Base-by-base conservation (phyloP, 1,140 invertebrate species). In the Sminthurides bifidus region DNA sequence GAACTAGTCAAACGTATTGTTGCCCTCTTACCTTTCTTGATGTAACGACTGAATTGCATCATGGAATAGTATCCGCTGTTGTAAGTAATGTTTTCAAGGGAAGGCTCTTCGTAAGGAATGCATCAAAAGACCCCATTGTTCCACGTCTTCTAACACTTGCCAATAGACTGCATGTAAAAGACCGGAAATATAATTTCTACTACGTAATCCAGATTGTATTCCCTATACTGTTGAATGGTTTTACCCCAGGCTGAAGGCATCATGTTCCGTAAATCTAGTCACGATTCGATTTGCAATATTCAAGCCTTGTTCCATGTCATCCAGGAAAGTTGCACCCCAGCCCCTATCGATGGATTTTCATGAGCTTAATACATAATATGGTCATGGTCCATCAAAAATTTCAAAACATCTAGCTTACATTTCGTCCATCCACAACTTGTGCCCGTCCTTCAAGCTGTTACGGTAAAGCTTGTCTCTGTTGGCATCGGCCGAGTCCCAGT, bases 381-480 rank as follows among this genome's bases (percentile, higher is more conserved):
- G 17, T 37, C 21, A 14, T 10, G 8, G 21, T 44, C 21, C 8
- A 8, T 19, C 33, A 12, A 37, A 37, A 37, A 43, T 10, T 43
- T 43, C 24, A 23, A 43, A 41, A 50, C 52, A 29, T 51, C 38
- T 8, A 35, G 33, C 27, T 48, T 56, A 60, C 58, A 64, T 52
- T 53, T 64, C 58, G 38, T 60, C 54, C 62, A 64, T 64, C 62
- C 62, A 64, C 0, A 64, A 35, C 17, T 21, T 8, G 45, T 64
- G 62, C 2, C 54, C 52, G 26, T 53, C 58, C 17, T 27, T 54
- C 24, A 56, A 33, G 17, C 46, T 38, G 4, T 40, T 41, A 2
- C 41, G 50, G 31, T 44, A 56, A 0, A 61, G 35, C n/a, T 52
- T 35, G 53, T 58, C 55, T 27, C 54, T 41, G 23, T 55, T 31